A percentile compares a stretch with the other conserved stretches of the same genome.
Evolutionary conservation across 2,797 vertebrate genomes (phyloP).

Genomic region (Tamandua tetradactyla): DNA sequence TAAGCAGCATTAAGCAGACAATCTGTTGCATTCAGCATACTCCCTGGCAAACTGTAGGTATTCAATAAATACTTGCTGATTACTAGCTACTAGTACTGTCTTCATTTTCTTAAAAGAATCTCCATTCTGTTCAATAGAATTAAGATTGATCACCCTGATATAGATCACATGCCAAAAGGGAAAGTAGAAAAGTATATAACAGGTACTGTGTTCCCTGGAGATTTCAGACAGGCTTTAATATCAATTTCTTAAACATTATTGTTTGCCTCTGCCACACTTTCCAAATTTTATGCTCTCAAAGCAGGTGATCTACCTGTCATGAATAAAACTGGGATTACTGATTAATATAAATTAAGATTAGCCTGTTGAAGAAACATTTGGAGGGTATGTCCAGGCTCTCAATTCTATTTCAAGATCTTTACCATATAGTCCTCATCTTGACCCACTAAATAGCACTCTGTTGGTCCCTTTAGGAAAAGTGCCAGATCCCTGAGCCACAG

Average conservation of each 20-base stretch:
- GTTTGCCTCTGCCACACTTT: neutral
- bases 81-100: neutral
- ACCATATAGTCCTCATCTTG: neutral
- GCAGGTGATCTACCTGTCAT: neutral
- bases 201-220: neutral
- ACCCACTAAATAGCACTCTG: neutral
- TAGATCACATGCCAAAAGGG: neutral
- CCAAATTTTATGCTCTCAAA: neutral
- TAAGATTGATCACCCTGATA: neutral
- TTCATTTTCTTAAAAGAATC: neutral
- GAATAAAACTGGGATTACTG: neutral
- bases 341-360: neutral
- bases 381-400: neutral
- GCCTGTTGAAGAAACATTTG: neutral
- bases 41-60: neutral
- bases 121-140: conserved; percentile 15
- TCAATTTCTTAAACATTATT: neutral
- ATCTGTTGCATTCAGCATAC: neutral
- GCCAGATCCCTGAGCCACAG: neutral
- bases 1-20: neutral
- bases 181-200: neutral
- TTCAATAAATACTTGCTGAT: neutral
- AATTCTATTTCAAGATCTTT: neutral
- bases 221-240: neutral
- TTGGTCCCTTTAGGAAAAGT: neutral